Evolutionary conservation across 2,888 invertebrate genomes (phyloP), one percentile per base, ranked within the genome.

Genomic region (Plagodis dolabraria): DNA sequence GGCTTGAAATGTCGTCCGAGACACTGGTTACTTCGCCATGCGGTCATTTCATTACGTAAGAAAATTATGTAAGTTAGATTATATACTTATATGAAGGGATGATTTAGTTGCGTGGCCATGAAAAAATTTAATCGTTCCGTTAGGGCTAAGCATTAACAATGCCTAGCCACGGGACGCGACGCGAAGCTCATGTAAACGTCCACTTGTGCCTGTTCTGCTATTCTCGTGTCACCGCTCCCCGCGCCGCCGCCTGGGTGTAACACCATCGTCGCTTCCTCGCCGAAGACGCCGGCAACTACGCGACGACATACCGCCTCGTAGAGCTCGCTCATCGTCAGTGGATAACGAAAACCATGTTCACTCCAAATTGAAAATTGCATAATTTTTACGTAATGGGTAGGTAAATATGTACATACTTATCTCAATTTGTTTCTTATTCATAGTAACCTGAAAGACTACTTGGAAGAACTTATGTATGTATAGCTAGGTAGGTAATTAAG

Each of bases 31-130:
- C 70, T 69, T 74, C 63, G 76, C 79, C 83, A 83, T 79, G 85
- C 77, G 81, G 80, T 76, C 67, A 79, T 88, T 88, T 76, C 67
- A 79, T 88, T 88, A 88, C 87, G 86, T 87, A 87, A 88, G 83
- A 68, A 80, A 82, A 85, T 86, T 87, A 86, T 83, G 77, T 87
- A 75, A 73, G 61, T 53, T 44, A 47, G 55, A 56, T 54, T 5
- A 5, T 42, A 42, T 8, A 10, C 10, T 7, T 43, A 58, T 38
- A 22, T 69, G 67, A 72, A 79, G 79, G 78, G 76, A 78, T 73
- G 72, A 67, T 60, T 50, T 40, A 58, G 33, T 46, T 46, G 50
- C 58, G 64, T 52, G 53, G 51, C 63, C 64, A 47, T 67, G 61
- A 61, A 60, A 63, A 64, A 53, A 56, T 45, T 10, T 50, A 61